phyloP scores from a whole-genome alignment of 2,113 vertebrate genomes.

The Proteles cristata region DNA sequence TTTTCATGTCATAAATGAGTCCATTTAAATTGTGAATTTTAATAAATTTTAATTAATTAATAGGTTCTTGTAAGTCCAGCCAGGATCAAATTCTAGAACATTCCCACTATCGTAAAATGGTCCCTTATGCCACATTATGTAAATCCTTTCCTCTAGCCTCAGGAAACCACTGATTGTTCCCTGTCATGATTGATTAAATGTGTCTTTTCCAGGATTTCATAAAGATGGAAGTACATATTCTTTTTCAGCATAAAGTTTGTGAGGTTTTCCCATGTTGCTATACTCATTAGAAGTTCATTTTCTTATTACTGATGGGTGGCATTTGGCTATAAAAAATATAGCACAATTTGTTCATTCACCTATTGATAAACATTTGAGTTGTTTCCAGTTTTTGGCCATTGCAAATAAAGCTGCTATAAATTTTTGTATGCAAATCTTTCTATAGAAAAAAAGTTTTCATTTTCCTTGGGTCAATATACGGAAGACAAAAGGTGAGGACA shows the following conservation, averaged over 20 bases:
- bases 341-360: background rate
- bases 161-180: background rate
- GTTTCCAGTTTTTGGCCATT: background rate
- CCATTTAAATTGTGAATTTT: background rate
- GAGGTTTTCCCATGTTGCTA: background rate
- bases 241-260: background rate
- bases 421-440: background rate
- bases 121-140: background rate
- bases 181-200: background rate
- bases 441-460: background rate
- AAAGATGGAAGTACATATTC: background rate
- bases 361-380: background rate
- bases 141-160: background rate
- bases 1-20: background rate
- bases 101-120: background rate
- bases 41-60: background rate
- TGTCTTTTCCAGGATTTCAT: background rate
- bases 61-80: background rate
- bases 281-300: background rate
- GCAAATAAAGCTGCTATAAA: conserved; percentile 11
- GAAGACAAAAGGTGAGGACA: background rate
- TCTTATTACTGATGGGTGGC: background rate
- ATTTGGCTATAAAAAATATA: background rate
- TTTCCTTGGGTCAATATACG: background rate
- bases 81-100: background rate